Evolutionary conservation across 2,113 vertebrate species (phyloP).

Genomic region (Vulpes vulpes): DNA sequence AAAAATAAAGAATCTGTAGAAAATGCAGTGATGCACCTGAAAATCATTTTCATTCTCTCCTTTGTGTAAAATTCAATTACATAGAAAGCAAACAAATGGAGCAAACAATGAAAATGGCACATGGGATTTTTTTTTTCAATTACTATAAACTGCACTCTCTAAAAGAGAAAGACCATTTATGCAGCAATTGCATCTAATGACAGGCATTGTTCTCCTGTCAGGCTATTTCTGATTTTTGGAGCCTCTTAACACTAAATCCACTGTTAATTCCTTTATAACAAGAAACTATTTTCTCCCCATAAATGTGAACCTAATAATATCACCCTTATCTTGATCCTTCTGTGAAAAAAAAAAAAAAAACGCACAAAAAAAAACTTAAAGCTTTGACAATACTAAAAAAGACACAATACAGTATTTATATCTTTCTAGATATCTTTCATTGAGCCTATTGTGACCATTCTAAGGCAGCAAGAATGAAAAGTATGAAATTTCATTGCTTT

Average conservation of each 20-base stretch:
- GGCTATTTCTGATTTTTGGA: conserved; percentile 49
- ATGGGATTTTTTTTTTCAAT: conserved; percentile 31
- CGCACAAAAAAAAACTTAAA: conserved; percentile 13
- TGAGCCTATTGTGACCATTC: neutral
- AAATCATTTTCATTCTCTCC: conserved; percentile 10
- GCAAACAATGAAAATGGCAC: conserved; percentile 65
- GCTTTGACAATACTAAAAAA: conserved; percentile 37
- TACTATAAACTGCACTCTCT: conserved; percentile 58
- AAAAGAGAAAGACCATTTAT: conserved; percentile 51
- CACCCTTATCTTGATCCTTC: neutral
- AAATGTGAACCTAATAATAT: conserved; percentile 47
- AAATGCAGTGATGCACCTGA: conserved; percentile 60
- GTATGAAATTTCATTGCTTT: neutral
- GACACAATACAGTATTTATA: neutral
- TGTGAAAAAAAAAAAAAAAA: neutral
- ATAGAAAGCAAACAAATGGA: conserved; percentile 61
- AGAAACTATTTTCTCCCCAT: conserved; percentile 23
- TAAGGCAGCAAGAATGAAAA: conserved; percentile 1
- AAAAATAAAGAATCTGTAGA: conserved; percentile 50
- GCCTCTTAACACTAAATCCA: conserved; percentile 8
- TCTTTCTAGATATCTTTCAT: conserved; percentile 32
- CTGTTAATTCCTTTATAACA: conserved; percentile 40
- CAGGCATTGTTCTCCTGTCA: conserved; percentile 40
- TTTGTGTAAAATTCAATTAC: conserved; percentile 54
- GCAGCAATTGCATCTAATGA: neutral